Conservation (phyloP, 2,797 vertebrate genomes). For the Amphiprion clarkii region DNA sequence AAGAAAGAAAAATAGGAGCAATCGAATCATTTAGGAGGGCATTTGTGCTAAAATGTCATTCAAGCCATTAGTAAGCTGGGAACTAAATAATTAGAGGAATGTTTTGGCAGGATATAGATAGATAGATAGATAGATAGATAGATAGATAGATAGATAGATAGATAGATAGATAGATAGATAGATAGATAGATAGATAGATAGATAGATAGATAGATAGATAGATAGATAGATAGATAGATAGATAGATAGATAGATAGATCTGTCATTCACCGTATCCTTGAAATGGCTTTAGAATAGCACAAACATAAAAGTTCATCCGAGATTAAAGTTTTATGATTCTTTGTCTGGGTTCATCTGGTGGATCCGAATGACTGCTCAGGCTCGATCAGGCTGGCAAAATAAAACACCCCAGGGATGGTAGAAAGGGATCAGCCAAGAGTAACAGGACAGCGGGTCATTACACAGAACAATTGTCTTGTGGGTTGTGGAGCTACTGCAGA, state of each 20-base stretch:
- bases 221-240: background rate
- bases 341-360: conserved; percentile 66
- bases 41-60: conserved; percentile 30
- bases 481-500: conserved; percentile 31
- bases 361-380: conserved; percentile 64
- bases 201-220: background rate
- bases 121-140: conserved; percentile 41
- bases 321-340: conserved; percentile 68
- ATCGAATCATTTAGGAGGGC: conserved; percentile 29
- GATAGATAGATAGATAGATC: background rate
- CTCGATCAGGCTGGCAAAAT: conserved; percentile 68
- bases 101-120: conserved; percentile 40
- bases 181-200: conserved; percentile 34
- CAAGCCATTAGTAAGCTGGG: conserved; percentile 43
- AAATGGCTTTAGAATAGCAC: conserved; percentile 24
- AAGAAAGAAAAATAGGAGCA: conserved; percentile 12
- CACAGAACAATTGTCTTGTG: conserved; percentile 69
- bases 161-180: conserved; percentile 17
- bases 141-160: conserved; percentile 31
- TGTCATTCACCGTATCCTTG: background rate
- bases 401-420: conserved; percentile 59
- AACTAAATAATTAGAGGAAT: conserved; percentile 55
- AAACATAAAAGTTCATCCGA: conserved; percentile 43
- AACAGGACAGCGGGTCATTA: conserved; percentile 72
- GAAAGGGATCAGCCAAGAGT: conserved; percentile 72